Evolutionary conservation across 2,888 invertebrate genomes (phyloP), one percentile per base, ranked within the genome.

Genomic region (Scaptomyza tumidula): DNA sequence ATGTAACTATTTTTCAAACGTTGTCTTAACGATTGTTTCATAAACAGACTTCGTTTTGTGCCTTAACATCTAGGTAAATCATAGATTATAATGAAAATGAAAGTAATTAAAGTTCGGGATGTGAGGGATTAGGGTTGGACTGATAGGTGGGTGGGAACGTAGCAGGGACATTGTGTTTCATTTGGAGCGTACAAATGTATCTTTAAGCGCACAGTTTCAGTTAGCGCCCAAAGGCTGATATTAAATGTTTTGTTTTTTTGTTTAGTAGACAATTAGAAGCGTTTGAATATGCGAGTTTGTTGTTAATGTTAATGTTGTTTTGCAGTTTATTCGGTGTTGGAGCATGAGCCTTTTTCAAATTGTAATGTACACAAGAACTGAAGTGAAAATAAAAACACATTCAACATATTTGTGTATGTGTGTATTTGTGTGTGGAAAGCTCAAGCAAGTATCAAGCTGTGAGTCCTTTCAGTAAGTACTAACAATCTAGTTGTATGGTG

Each of bases 311-410:
- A 60, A 67, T 49, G 49, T 64, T 62, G 62, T 45, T 69, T 75
- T 71, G 76, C 60, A 67, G 82, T 76, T 80, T 79, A 76, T 78
- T 82, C 82, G 75, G 78, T 88, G 75, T 86, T 86, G 88, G 83
- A 88, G 80, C 77, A 87, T 78, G 75, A 82, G 83, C 80, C 72
- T 41, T 66, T 44, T 55, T 52, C 71, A 66, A 67, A 57, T 75
- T 62, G 77, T 73, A 70, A 60, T 72, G 35, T 67, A 75, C 63
- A 85, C 50, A 35, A 41, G 24, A 61, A 67, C 64, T 46, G 29
- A 69, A 72, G 59, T 24, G 45, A 59, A 72, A 63, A 53, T 11
- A 59, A 62, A 49, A 72, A 41, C 54, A 72, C 54, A 70, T 74
- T 74, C 57, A 53, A 46, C 44, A 63, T 54, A 24, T 46, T 7